Percentiles rank a stretch among this genome's conserved stretches.
Conservation (phyloP, 2,113 vertebrate species). For the Hypomesus transpacificus region DNA sequence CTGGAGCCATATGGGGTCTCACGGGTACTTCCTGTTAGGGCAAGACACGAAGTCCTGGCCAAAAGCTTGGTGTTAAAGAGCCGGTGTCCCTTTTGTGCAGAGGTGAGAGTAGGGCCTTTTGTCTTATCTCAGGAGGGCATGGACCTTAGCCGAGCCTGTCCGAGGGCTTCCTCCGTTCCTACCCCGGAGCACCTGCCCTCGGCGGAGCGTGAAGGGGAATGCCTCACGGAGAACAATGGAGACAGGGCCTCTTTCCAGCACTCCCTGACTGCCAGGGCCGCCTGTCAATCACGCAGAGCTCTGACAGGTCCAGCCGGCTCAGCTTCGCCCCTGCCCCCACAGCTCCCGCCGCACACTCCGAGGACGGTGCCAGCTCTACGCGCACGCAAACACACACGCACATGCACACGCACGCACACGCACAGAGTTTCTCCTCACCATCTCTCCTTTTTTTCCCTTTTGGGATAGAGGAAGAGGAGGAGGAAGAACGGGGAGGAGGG, state of each 20-base stretch:
- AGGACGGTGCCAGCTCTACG: slow-evolving; percentile 30
- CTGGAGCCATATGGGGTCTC: slow-evolving; percentile 47
- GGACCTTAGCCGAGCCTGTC: slow-evolving; percentile 68
- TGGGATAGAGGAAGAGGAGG: slow-evolving; percentile 56
- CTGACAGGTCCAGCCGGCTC: slow-evolving; percentile 56
- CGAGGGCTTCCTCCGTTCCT: slow-evolving; percentile 74
- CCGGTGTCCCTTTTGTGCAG: slow-evolving; percentile 47
- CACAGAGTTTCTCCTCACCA: slow-evolving; percentile 56
- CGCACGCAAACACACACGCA: not conserved
- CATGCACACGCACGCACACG: not conserved
- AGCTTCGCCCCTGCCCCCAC: slow-evolving; percentile 29
- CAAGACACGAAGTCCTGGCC: slow-evolving; percentile 24
- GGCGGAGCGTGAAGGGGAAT: slow-evolving; percentile 59
- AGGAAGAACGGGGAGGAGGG: slow-evolving; percentile 41
- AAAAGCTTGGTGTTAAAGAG: slow-evolving; percentile 46
- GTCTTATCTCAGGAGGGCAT: slow-evolving; percentile 71
- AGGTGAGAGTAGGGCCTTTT: slow-evolving; percentile 63
- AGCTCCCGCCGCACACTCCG: slow-evolving; percentile 11
- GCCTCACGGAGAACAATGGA: slow-evolving; percentile 62
- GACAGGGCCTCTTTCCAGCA: slow-evolving; percentile 59
- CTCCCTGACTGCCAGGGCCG: slow-evolving; percentile 47
- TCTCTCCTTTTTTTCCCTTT: slow-evolving; percentile 53
- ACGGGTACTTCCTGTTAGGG: slow-evolving; percentile 58
- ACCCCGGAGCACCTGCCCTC: slow-evolving; percentile 69
- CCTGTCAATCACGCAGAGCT: slow-evolving; percentile 58